Percentiles rank a stretch among this genome's conserved stretches.
phyloP scores from a whole-genome alignment of 2,797 vertebrate species.

The Carduelis carduelis region DNA sequence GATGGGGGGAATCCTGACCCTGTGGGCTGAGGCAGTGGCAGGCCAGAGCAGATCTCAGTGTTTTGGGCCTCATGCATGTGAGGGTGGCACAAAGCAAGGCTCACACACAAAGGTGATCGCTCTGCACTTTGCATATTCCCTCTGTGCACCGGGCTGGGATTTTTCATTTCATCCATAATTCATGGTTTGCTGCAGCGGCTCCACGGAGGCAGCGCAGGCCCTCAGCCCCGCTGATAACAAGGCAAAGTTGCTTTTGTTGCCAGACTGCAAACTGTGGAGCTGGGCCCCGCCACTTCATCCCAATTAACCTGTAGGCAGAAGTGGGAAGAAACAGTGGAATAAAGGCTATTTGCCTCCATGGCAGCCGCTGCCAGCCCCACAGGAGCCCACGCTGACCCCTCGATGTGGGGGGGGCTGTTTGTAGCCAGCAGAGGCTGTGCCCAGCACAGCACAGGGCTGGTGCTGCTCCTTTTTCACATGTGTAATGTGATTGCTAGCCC shows the following conservation, averaged over 20 bases:
- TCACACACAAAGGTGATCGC: background rate
- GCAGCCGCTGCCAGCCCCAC: background rate
- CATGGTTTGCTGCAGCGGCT: conserved; percentile 30
- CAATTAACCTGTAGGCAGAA: background rate
- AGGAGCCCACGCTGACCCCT: fast-evolving
- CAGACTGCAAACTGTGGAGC: background rate
- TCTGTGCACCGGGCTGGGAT: conserved; percentile 16
- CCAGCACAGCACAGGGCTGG: background rate
- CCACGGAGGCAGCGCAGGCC: background rate
- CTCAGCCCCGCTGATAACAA: background rate
- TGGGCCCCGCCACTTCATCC: background rate
- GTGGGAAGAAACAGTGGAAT: fast-evolving
- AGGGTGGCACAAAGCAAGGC: background rate
- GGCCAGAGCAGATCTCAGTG: background rate
- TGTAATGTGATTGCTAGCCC: fast-evolving
- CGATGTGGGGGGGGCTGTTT: too few relatives aligned
- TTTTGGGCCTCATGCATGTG: background rate
- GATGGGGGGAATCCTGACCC: background rate
- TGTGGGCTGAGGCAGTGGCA: background rate
- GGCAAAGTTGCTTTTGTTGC: background rate
- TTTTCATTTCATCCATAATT: conserved; percentile 61
- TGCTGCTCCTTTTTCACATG: fast-evolving
- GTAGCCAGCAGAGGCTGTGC: background rate
- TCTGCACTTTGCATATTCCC: conserved; percentile 53
- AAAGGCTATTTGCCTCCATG: fast-evolving